Conservation (phyloP, 2,113 vertebrate genomes). For the Bothrops jararaca region DNA sequence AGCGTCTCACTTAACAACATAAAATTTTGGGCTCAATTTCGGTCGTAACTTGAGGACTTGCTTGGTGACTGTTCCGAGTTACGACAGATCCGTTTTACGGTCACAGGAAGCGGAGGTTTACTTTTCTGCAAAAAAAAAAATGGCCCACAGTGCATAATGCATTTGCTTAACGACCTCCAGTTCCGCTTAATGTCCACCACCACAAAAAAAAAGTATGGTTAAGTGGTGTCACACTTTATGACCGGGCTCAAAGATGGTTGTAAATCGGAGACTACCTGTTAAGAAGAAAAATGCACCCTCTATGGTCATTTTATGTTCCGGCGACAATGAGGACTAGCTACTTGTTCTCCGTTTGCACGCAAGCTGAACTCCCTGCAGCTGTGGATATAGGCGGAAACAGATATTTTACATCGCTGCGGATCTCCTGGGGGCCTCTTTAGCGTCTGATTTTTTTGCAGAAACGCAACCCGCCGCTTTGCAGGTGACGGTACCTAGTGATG, state of each 20-base stretch:
- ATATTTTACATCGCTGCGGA: neutral
- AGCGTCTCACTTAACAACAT: neutral
- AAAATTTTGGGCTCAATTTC: neutral
- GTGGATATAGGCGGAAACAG: too few species aligned
- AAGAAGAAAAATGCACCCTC: neutral
- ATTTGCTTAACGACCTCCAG: neutral
- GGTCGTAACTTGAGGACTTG: neutral
- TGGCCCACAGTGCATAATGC: neutral
- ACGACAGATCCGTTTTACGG: neutral
- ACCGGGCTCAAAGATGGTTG: neutral
- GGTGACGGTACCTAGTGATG: constrained; percentile 59
- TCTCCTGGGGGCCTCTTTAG: neutral
- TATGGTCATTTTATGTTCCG: neutral
- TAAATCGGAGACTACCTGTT: neutral
- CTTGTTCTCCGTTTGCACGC: neutral
- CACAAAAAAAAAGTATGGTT: neutral
- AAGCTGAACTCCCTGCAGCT: neutral
- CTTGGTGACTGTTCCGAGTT: neutral
- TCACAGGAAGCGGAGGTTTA: neutral
- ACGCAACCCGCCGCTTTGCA: neutral
- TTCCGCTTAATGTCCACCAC: neutral
- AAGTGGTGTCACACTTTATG: neutral
- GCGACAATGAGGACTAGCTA: neutral
- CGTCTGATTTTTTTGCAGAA: neutral
- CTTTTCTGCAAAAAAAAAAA: neutral